Percentiles rank a stretch among this genome's conserved stretches.
Evolutionary conservation across 2,797 vertebrate genomes (phyloP).

Genomic region (Esox masquinongy): DNA sequence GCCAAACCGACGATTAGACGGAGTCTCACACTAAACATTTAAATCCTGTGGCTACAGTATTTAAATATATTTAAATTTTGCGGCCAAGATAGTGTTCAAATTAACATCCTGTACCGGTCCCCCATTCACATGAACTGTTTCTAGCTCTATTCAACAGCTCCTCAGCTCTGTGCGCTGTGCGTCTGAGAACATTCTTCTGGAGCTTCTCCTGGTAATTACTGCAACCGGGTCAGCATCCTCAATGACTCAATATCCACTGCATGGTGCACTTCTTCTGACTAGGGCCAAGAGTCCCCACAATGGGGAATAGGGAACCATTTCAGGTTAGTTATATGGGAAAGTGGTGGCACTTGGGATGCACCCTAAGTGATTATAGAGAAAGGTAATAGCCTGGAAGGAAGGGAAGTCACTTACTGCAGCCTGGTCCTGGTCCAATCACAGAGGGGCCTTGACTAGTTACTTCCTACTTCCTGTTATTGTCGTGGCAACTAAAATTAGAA

Average conservation of each 20-base stretch:
- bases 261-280: not conserved
- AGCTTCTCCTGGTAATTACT: not conserved
- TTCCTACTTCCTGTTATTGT: conserved; percentile 30
- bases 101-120: no score
- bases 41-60: no score
- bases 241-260: not conserved
- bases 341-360: not conserved
- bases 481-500: conserved; percentile 42
- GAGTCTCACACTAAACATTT: no score
- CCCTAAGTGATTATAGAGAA: not conserved
- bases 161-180: not conserved
- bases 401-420: not conserved
- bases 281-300: not conserved
- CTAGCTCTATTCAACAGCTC: no score
- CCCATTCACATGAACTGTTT: no score
- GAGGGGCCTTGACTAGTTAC: not conserved
- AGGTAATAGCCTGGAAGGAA: not conserved
- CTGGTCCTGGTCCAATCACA: conserved; percentile 5
- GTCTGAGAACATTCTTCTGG: not conserved
- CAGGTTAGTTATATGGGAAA: not conserved
- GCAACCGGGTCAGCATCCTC: not conserved
- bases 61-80: no score
- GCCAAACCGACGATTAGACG: no score
- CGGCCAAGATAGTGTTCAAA: no score
- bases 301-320: no score